A percentile compares a stretch with the other conserved stretches of the same genome.
These are phyloP conservation scores for Peromyscus maniculatus DNA, from an alignment of 2,113 vertebrate species.

Conservation along the genomic window DNA sequence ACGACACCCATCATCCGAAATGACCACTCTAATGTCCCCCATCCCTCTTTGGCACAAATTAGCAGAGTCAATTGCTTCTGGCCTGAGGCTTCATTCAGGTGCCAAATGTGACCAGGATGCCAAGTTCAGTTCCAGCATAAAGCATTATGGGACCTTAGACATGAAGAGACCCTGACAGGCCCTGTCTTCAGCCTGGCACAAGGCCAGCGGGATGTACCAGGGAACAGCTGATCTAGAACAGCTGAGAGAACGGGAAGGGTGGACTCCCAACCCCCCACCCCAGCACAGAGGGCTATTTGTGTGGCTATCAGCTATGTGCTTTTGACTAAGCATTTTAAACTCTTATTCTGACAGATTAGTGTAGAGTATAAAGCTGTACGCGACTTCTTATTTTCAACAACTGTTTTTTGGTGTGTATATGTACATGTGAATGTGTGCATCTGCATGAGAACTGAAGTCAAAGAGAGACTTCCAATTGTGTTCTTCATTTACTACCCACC, in stretches of 20 bases:
- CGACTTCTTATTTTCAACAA: not conserved
- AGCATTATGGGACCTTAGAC: not conserved
- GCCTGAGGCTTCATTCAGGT: not conserved
- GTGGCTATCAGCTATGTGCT: too few relatives aligned
- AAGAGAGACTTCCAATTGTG: not conserved
- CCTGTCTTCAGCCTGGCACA: not conserved
- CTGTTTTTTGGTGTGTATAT: not conserved
- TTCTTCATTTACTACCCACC: not conserved
- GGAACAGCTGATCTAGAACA: not conserved
- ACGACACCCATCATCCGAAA: not conserved
- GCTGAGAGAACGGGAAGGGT: rapidly evolving
- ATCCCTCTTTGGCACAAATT: not conserved
- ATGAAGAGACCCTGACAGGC: not conserved
- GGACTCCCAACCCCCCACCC: rapidly evolving
- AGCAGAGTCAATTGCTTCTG: slow-evolving; percentile 40
- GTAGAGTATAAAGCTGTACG: not conserved
- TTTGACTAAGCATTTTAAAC: not conserved
- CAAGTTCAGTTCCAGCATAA: not conserved
- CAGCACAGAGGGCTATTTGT: rapidly evolving
- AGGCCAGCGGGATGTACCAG: rapidly evolving
- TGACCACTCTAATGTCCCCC: not conserved
- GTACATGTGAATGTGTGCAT: rapidly evolving
- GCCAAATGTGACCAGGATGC: not conserved
- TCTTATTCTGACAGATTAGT: not conserved
- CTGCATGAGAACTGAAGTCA: not conserved